These are phyloP conservation scores for Trichogramma dendrolimi DNA, from an alignment of 2,888 invertebrate genomes.

Conservation along the genomic window DNA sequence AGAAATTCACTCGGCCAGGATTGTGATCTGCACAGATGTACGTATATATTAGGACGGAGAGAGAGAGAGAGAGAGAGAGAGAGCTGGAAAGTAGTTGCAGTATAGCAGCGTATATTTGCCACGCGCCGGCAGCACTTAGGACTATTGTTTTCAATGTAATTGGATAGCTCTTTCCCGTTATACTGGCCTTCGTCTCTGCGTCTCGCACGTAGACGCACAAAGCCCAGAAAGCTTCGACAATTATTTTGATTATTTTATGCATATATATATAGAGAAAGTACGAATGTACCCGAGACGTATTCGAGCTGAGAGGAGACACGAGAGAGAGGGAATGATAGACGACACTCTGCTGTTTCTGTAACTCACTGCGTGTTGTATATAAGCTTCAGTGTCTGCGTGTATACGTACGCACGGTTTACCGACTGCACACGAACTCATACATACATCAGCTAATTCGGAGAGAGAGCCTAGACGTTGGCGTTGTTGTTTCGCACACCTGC, in stretches of 20 bases:
- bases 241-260: constrained; percentile 54
- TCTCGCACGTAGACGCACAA: constrained; percentile 23
- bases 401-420: background rate
- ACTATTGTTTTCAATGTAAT: constrained; percentile 57
- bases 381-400: background rate
- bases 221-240: constrained; percentile 48
- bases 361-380: constrained; percentile 28
- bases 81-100: constrained; percentile 28
- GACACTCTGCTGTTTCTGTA: constrained; percentile 30
- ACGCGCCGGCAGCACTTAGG: constrained; percentile 52
- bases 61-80: constrained; percentile 1
- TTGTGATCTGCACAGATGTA: no score
- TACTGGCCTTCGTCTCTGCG: constrained; percentile 24
- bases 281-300: constrained; percentile 9
- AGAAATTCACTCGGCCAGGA: no score
- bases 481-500: constrained; percentile 40
- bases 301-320: constrained; percentile 13
- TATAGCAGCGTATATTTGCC: constrained; percentile 28
- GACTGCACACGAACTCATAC: background rate
- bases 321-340: constrained; percentile 24
- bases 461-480: constrained; percentile 3
- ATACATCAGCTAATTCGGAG: constrained; percentile 16
- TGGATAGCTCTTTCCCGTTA: constrained; percentile 46
- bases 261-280: constrained; percentile 39
- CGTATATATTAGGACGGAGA: background rate